Percentiles rank a stretch among this genome's conserved stretches.
These are phyloP conservation scores for Myotis daubentonii DNA, from an alignment of 2,797 vertebrate species.

Conservation along the genomic window DNA sequence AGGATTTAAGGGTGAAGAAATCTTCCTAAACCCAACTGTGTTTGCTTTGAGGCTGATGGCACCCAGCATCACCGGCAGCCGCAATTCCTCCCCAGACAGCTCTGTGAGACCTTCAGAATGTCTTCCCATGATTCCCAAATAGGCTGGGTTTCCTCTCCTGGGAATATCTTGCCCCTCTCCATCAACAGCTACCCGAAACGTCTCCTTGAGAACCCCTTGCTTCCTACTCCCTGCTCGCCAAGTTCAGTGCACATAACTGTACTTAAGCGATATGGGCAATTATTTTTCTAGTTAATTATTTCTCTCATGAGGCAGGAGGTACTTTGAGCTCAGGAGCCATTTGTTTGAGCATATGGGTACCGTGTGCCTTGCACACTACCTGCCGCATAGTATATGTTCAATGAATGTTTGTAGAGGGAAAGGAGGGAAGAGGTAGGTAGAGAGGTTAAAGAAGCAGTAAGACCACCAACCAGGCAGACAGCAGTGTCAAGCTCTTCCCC, in stretches of 20 bases:
- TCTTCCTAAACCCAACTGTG: neutral
- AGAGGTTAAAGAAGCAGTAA: neutral
- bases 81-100: neutral
- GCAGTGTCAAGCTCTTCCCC: neutral
- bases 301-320: conserved; percentile 7
- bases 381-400: neutral
- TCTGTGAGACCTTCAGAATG: neutral
- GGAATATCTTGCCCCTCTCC: neutral
- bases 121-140: neutral
- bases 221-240: neutral
- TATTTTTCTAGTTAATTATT: neutral
- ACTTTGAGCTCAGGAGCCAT: neutral
- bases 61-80: neutral
- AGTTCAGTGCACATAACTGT: neutral
- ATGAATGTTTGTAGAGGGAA: neutral
- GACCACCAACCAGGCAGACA: neutral
- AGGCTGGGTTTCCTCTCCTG: neutral
- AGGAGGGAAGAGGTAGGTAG: neutral
- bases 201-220: neutral
- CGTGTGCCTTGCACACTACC: neutral
- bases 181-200: neutral
- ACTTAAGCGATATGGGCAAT: neutral
- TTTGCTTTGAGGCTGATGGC: neutral
- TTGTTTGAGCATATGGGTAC: neutral
- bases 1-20: neutral